phyloP scores from a whole-genome alignment of 1,140 invertebrate species.

The Procambarus virginalis region DNA sequence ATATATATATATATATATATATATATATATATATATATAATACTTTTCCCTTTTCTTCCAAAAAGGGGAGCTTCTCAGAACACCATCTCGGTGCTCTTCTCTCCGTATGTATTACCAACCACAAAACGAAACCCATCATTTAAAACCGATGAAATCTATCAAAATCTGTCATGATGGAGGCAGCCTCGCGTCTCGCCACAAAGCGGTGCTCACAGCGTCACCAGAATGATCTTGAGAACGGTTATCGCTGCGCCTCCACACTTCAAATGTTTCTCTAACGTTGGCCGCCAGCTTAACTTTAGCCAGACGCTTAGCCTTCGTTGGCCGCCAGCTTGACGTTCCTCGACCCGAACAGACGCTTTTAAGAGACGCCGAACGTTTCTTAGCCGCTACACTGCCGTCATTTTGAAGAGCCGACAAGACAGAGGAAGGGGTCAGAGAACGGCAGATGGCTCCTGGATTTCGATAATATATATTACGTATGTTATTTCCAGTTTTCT shows the following conservation, averaged over 20 bases:
- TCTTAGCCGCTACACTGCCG: too few species aligned
- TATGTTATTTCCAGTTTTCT: too few species aligned
- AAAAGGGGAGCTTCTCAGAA: background rate
- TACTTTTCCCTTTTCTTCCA: background rate
- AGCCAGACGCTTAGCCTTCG: too few species aligned
- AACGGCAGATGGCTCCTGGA: too few species aligned
- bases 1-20: slow-evolving; percentile 11
- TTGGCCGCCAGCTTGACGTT: background rate
- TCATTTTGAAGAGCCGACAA: background rate
- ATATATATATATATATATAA: background rate
- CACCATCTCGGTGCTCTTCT: background rate
- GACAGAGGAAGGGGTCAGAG: too few species aligned
- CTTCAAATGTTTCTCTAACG: background rate
- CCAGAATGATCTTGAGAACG: background rate
- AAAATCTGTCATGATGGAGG: slow-evolving; percentile 11
- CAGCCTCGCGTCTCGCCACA: background rate
- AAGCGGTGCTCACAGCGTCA: background rate
- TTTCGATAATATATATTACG: too few species aligned
- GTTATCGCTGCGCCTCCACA: background rate
- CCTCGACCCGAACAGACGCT: too few species aligned
- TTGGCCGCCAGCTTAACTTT: too few species aligned
- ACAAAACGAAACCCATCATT: slow-evolving; percentile 11
- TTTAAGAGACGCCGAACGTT: too few species aligned
- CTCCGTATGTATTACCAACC: background rate
- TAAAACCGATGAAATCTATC: slow-evolving; percentile 26